These are phyloP conservation scores for Pempheris klunzingeri DNA, from an alignment of 2,797 vertebrate species.

Conservation along the genomic window DNA sequence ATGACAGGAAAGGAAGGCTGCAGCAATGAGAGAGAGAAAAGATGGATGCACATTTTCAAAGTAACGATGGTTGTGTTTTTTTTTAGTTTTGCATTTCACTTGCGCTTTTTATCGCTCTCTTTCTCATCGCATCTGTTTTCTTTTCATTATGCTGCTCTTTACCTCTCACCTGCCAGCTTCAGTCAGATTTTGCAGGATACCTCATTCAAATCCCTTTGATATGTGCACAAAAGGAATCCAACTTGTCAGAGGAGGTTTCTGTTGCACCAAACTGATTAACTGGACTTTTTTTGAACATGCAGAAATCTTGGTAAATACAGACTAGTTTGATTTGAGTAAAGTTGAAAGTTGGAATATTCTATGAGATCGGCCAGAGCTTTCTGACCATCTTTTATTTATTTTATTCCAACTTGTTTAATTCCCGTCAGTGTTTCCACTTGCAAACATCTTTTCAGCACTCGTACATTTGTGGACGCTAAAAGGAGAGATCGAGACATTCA, in stretches of 20 bases:
- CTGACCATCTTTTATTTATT: conserved; percentile 60
- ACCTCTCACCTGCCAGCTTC: conserved; percentile 6
- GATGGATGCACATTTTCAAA: conserved; percentile 17
- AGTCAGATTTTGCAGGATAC: conserved; percentile 12
- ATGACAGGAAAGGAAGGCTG: conserved; percentile 36
- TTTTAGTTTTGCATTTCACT: conserved; percentile 32
- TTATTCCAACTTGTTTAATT: conserved; percentile 29
- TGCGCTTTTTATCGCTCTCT: neutral
- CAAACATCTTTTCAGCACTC: conserved; percentile 49
- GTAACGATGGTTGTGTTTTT: conserved; percentile 6
- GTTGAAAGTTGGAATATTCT: conserved; percentile 47
- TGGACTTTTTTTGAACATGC: conserved; percentile 18
- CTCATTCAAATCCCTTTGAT: conserved; percentile 30
- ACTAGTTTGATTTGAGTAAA: conserved; percentile 31
- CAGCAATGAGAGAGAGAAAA: neutral
- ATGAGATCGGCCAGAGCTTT: conserved; percentile 26
- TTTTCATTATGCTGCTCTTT: conserved; percentile 4
- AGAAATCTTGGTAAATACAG: conserved; percentile 32
- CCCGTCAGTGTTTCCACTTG: conserved; percentile 37
- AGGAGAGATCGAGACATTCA: conserved; percentile 15
- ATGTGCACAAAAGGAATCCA: conserved; percentile 23
- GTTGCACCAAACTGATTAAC: conserved; percentile 16
- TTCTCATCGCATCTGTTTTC: conserved; percentile 19
- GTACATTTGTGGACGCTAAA: conserved; percentile 26
- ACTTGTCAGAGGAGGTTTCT: conserved; percentile 28